A percentile compares a stretch with the other conserved stretches of the same genome.
Conservation (phyloP, 1,140 invertebrate genomes). For the Melipona quadrifasciata region DNA sequence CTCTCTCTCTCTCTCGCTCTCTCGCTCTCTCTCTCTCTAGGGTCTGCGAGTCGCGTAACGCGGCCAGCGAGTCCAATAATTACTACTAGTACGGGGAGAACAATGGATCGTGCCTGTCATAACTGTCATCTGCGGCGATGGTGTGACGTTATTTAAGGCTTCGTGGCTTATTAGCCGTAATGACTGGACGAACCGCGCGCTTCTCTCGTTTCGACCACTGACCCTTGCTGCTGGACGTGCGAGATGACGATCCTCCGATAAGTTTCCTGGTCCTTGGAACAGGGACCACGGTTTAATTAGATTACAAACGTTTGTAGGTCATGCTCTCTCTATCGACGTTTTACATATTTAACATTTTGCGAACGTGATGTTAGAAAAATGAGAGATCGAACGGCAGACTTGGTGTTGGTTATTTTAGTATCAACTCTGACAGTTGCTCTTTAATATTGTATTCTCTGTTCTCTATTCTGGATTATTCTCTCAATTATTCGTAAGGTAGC, state of each 20-base stretch:
- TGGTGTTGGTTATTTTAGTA: background rate
- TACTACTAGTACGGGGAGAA: conserved; percentile 68
- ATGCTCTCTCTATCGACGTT: too few relatives aligned
- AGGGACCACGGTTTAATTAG: background rate
- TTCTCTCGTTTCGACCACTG: conserved; percentile 34
- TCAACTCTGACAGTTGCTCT: too few relatives aligned
- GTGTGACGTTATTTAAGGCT: conserved; percentile 73
- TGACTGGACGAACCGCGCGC: conserved; percentile 58
- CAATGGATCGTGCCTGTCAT: conserved; percentile 74
- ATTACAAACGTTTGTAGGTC: background rate
- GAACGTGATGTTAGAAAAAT: background rate
- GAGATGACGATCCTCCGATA: too few relatives aligned
- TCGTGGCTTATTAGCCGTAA: conserved; percentile 74
- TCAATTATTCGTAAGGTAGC: too few relatives aligned
- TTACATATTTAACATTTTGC: background rate
- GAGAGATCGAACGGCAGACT: too few relatives aligned
- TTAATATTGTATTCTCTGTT: too few relatives aligned
- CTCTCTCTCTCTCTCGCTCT: conserved; percentile 1
- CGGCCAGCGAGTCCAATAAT: conserved; percentile 68
- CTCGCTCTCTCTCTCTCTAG: conserved; percentile 1
- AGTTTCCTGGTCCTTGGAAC: background rate
- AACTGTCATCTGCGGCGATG: conserved; percentile 72
- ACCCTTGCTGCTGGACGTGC: background rate
- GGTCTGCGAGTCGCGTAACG: conserved; percentile 30
- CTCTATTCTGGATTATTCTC: too few relatives aligned